Evolutionary conservation across 2,888 invertebrate genomes (phyloP).

Genomic region (Drosophila cognata): DNA sequence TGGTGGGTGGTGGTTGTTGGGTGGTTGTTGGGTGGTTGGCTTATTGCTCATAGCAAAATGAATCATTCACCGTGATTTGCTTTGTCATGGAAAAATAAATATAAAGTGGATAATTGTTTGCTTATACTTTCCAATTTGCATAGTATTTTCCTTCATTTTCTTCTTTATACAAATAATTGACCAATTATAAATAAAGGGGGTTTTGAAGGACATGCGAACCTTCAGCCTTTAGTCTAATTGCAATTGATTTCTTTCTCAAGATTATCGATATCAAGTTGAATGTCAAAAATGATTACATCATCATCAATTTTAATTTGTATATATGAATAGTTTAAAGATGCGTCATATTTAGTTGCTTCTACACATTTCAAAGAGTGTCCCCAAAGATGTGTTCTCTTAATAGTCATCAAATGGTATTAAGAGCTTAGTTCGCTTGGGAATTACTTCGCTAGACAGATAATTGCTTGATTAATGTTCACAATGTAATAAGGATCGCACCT

Average conservation of each 20-base stretch:
- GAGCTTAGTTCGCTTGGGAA: slow-evolving; percentile 9
- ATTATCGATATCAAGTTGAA: background rate
- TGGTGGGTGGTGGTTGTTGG: background rate
- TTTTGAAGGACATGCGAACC: background rate
- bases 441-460: slow-evolving; percentile 5
- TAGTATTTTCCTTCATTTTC: background rate
- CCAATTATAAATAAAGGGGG: background rate
- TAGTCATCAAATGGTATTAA: slow-evolving; percentile 22
- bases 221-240: background rate
- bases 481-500: background rate
- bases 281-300: background rate
- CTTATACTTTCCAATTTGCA: background rate
- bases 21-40: background rate
- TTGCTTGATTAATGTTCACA: slow-evolving; percentile 24
- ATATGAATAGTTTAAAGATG: background rate
- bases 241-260: background rate
- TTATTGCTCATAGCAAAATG: background rate
- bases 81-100: background rate
- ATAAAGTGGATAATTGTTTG: background rate
- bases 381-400: slow-evolving; percentile 8
- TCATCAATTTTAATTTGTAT: background rate
- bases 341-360: slow-evolving; percentile 5
- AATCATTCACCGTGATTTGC: background rate
- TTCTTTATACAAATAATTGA: background rate
- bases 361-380: background rate